These are phyloP conservation scores for Anoncus sp. DNA, from an alignment of 2,888 invertebrate genomes.

Conservation along the genomic window DNA sequence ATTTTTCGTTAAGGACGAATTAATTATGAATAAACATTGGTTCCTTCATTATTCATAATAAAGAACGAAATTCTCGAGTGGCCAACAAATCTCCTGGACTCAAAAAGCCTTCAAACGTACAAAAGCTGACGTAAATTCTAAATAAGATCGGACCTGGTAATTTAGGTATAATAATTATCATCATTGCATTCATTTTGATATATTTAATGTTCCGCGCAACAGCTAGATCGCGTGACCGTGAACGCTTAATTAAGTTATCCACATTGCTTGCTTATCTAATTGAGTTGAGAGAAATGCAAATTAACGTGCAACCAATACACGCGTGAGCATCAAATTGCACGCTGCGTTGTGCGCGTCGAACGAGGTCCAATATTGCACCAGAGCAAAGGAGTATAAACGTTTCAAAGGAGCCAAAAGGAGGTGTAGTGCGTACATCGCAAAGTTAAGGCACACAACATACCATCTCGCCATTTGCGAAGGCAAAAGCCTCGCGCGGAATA, in stretches of 20 bases:
- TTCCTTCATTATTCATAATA: too few species aligned
- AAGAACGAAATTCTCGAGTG: neutral
- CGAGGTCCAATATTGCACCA: neutral
- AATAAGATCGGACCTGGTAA: conserved; percentile 8
- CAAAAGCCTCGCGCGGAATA: conserved; percentile 25
- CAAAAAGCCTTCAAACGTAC: neutral
- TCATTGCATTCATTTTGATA: neutral
- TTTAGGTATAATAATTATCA: neutral
- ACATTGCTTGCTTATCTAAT: conserved; percentile 25
- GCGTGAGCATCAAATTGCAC: conserved; percentile 12
- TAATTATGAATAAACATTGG: too few species aligned
- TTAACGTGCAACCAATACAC: conserved; percentile 18
- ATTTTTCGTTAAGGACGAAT: too few species aligned
- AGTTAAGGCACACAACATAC: conserved; percentile 20
- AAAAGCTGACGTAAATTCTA: conserved; percentile 10
- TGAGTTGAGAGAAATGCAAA: conserved; percentile 41
- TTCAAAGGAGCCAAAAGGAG: conserved; percentile 23
- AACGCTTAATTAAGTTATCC: conserved; percentile 48
- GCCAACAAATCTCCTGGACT: too few species aligned
- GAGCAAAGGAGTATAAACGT: neutral
- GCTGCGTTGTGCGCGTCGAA: neutral
- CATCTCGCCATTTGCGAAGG: conserved; percentile 34
- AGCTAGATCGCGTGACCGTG: conserved; percentile 37
- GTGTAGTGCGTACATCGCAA: conserved; percentile 30
- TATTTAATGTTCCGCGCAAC: conserved; percentile 10